Evolutionary conservation across 2,888 invertebrate species (phyloP).

Genomic region (Andrena minutula): DNA sequence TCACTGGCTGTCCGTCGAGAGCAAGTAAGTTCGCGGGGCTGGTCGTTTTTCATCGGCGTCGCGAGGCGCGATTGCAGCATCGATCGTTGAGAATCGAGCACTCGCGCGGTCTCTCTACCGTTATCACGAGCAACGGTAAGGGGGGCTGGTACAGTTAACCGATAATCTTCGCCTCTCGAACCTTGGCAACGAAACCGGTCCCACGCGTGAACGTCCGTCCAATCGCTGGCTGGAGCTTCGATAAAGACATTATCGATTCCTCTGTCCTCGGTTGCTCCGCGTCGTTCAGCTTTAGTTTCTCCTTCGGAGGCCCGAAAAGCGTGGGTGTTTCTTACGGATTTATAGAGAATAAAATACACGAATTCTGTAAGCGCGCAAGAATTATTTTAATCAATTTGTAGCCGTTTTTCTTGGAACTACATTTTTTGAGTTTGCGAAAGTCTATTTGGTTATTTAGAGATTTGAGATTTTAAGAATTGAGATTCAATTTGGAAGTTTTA

Average conservation of each 20-base stretch:
- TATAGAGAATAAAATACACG: too few relatives aligned
- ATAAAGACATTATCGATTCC: constrained; percentile 52
- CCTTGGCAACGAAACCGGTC: constrained; percentile 55
- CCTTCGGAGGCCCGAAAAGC: too few relatives aligned
- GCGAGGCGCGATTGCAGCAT: not conserved
- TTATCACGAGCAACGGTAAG: constrained; percentile 43
- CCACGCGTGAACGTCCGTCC: constrained; percentile 13
- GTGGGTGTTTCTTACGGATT: not conserved
- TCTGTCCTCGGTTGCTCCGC: constrained; percentile 6
- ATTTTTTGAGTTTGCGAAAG: too few relatives aligned
- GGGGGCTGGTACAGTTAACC: constrained; percentile 47
- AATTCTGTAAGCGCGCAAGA: too few relatives aligned
- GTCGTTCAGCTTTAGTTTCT: not conserved
- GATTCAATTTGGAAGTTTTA: too few relatives aligned
- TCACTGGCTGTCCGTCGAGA: not conserved
- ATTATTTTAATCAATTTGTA: too few relatives aligned
- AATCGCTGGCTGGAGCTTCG: constrained; percentile 3
- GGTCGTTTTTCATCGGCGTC: not conserved
- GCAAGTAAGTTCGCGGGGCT: constrained; percentile 21
- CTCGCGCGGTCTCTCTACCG: constrained; percentile 29
- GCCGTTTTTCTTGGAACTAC: too few relatives aligned
- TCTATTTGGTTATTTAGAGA: too few relatives aligned
- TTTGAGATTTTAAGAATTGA: too few relatives aligned
- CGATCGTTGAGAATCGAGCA: constrained; percentile 17
- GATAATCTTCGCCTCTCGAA: constrained; percentile 36